Conservation (phyloP, 2,888 invertebrate species). For the Mesorhabditis spiculigera region DNA sequence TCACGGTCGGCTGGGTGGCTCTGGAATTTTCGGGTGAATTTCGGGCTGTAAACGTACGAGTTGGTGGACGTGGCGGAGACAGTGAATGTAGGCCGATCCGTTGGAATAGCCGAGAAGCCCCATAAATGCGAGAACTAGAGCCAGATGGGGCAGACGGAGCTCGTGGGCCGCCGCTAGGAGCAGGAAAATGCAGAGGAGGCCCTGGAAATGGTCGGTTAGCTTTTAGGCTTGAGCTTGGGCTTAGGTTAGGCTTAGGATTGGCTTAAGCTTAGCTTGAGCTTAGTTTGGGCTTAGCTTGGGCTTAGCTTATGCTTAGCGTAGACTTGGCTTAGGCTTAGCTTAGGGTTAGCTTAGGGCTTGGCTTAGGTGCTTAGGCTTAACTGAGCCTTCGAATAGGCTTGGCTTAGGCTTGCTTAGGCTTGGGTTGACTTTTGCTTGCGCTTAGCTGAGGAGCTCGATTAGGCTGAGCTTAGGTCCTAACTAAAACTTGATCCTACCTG, state of each 20-base stretch:
- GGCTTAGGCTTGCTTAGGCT: not conserved
- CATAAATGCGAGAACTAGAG: not conserved
- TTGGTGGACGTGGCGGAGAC: not conserved
- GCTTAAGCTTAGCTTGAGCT: too few species aligned
- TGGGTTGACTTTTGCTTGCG: not conserved
- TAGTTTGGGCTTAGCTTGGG: too few species aligned
- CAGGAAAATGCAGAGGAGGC: not conserved
- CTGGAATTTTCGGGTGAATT: not conserved
- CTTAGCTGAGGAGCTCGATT: not conserved
- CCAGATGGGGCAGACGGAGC: not conserved
- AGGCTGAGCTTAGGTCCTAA: not conserved
- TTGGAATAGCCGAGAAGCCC: not conserved
- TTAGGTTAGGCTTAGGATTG: slow-evolving; percentile 4
- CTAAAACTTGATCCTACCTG: not conserved
- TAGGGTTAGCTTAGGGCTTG: not conserved
- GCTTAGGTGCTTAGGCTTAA: not conserved
- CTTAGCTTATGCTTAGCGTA: not conserved
- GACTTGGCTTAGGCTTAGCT: not conserved
- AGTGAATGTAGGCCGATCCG: slow-evolving; percentile 1
- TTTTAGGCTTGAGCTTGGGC: not conserved
- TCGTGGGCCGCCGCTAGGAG: not conserved
- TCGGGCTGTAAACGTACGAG: not conserved
- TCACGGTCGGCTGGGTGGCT: not conserved
- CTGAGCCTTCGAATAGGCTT: too few species aligned
- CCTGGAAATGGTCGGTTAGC: not conserved